A percentile compares a stretch with the other conserved stretches of the same genome.
These are phyloP conservation scores for Dugesia japonica DNA, from an alignment of 2,888 invertebrate species.

Conservation along the genomic window DNA sequence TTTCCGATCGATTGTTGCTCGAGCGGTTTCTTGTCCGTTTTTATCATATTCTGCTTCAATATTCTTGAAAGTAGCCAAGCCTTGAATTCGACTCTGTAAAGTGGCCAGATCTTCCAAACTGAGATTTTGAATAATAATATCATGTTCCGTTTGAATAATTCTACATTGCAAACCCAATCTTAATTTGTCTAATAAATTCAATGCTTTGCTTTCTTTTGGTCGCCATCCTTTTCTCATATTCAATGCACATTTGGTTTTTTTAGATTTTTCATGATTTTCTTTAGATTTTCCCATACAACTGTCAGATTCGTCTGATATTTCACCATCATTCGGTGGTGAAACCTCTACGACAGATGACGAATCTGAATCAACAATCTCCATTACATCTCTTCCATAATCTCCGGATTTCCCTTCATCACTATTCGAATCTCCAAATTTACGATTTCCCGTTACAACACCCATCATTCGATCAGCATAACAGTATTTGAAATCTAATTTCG, in stretches of 20 bases:
- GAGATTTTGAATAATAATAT: slow-evolving; percentile 20
- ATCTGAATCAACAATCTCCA: neutral
- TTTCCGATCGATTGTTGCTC: slow-evolving; percentile 1
- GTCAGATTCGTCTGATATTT: neutral
- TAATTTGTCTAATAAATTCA: slow-evolving; percentile 8
- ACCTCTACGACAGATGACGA: neutral
- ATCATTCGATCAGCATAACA: neutral
- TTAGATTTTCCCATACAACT: neutral
- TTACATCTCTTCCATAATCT: neutral
- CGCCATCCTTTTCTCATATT: neutral
- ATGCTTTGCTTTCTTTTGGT: slow-evolving; percentile 2
- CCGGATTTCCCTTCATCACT: neutral
- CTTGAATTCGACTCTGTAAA: neutral
- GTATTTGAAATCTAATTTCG: neutral
- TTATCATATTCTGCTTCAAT: slow-evolving; percentile 1
- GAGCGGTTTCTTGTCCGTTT: slow-evolving; percentile 12
- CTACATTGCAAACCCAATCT: neutral
- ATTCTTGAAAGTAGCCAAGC: neutral
- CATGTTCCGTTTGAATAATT: slow-evolving; percentile 5
- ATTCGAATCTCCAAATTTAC: neutral
- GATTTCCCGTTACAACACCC: neutral
- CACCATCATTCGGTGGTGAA: neutral
- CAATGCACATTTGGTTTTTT: neutral
- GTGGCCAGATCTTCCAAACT: neutral
- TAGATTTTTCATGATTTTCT: neutral